Base-by-base conservation (phyloP, 2,797 vertebrate genomes). In the Cryptoprocta ferox region DNA sequence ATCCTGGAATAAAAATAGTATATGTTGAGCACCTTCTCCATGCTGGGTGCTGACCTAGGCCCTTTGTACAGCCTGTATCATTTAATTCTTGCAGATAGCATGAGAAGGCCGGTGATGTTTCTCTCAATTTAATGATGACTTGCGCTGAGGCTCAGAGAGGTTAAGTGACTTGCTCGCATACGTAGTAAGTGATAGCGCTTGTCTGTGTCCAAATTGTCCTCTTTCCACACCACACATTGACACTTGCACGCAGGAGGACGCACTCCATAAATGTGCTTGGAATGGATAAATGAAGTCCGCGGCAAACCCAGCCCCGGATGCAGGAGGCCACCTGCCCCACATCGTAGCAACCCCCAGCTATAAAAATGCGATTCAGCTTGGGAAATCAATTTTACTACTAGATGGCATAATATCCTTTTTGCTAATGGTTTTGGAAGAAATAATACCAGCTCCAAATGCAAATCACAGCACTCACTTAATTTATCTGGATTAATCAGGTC, bases 401-500 rank as follows among this genome's bases (percentile, higher is more conserved):
- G 56, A 83, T 71, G n/a, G 42, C 18, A 28, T 89, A 59, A 19
- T n/a, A 48, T 11, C 35, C 37, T 90, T 87, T 87, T 50, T 90
- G 21, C 32, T 96, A 73, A 88, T 63, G 78, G 75, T 81, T 88
- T 75, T 88, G 76, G 59, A 42, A 53, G 50, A 76, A 88, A 85
- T 50, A 37, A 75, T 30, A 76, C 56, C 71, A 92, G 61, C 56
- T 75, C 10, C 37, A 86, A 56, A 76, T 85, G 59, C 2, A 42
- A 56, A 93, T 89, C 80, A 24, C 1, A 82, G 15, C 16, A 35
- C 61, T 78, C 24, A n/a, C 45, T 70, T 71, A 61, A 80, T 93
- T 83, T 66, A 56, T 83, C 78, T 68, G 42, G 35, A 78, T 56
- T 19, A 56, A 65, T 88, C n/a, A 39, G 45, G 9, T 59, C 39